These are phyloP conservation scores for Actinemys pallida DNA, from an alignment of 2,113 vertebrate genomes.

Conservation along the genomic window DNA sequence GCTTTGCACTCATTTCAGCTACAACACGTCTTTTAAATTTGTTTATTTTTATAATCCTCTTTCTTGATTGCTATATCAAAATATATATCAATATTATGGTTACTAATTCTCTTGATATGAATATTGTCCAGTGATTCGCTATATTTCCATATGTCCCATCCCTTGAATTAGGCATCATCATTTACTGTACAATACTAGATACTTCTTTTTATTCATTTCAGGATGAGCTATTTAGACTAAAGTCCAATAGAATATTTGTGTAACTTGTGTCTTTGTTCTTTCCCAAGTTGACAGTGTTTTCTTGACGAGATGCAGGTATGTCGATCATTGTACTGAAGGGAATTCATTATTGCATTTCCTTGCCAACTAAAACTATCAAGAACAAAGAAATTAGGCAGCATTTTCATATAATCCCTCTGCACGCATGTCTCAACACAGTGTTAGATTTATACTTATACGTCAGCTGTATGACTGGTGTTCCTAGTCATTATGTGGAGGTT, in stretches of 20 bases:
- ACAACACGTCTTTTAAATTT: neutral
- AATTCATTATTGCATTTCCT: too few relatives aligned
- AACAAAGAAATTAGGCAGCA: slow-evolving; percentile 19
- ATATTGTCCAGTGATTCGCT: neutral
- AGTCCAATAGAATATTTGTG: neutral
- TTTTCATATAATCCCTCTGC: neutral
- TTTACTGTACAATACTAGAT: too few relatives aligned
- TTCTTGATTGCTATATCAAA: neutral
- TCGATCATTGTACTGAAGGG: neutral
- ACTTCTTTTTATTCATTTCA: neutral
- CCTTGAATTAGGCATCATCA: neutral
- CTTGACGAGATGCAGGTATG: neutral
- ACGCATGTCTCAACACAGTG: neutral
- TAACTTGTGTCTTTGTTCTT: neutral
- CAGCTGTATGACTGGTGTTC: neutral
- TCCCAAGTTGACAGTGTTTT: neutral
- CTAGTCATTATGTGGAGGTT: neutral
- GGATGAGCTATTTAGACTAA: neutral
- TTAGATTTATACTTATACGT: neutral
- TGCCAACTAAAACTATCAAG: neutral
- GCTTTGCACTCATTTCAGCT: neutral
- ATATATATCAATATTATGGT: neutral
- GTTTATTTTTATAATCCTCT: neutral
- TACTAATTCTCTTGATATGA: neutral
- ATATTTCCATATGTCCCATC: neutral